Conservation (phyloP, 2,888 invertebrate genomes). For the Hanleya hanleyi region DNA sequence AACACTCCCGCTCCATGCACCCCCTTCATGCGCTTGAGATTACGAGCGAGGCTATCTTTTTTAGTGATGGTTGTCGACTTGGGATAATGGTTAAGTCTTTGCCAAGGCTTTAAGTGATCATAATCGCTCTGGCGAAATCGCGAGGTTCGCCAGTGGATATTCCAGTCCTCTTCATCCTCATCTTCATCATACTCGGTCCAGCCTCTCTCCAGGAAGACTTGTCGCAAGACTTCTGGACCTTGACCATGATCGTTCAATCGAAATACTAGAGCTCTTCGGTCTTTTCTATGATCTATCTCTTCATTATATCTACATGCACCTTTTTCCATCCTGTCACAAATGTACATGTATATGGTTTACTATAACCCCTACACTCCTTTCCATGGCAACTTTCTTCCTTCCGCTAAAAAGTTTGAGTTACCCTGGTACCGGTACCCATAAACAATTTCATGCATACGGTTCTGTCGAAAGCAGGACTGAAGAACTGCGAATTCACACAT, state of each 20-base stretch:
- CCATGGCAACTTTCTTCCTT: no score
- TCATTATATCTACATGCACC: no score
- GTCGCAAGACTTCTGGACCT: conserved; percentile 65
- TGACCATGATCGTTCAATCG: conserved; percentile 67
- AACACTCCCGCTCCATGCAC: conserved; percentile 82
- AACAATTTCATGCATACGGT: no score
- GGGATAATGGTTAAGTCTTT: conserved; percentile 84
- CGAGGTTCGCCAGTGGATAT: conserved; percentile 88
- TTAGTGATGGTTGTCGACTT: conserved; percentile 83
- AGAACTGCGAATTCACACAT: no score
- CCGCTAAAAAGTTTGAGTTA: no score
- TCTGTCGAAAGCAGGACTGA: no score
- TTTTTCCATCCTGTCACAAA: no score
- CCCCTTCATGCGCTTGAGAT: conserved; percentile 84
- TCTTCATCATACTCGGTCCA: conserved; percentile 84
- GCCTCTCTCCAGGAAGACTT: conserved; percentile 86
- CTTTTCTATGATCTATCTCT: no score
- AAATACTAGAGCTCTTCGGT: conserved; percentile 58
- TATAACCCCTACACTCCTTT: no score
- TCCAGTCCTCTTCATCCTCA: conserved; percentile 79
- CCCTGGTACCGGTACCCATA: no score
- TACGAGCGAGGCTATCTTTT: conserved; percentile 86
- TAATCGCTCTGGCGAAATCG: conserved; percentile 79
- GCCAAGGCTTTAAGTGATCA: conserved; percentile 64
- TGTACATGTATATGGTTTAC: no score